Conservation (phyloP, 2,888 invertebrate species). For the Cryptophagus acutangulus region DNA sequence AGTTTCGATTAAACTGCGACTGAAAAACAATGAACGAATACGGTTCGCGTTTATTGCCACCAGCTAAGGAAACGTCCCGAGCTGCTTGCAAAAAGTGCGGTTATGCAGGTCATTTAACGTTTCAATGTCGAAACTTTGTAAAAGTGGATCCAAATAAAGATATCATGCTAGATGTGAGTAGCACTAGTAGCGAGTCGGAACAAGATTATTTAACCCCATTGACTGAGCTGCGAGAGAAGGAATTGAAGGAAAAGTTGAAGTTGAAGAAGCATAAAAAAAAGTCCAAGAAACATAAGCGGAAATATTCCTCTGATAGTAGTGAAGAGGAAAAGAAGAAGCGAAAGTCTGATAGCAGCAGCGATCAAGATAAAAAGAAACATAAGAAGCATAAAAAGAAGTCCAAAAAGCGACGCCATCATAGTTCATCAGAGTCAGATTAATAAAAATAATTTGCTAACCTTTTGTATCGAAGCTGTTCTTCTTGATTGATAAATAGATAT, state of each 20-base stretch:
- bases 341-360: constrained; percentile 22
- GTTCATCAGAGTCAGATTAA: constrained; percentile 15
- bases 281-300: constrained; percentile 46
- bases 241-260: constrained; percentile 65
- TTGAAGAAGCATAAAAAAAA: constrained; percentile 58
- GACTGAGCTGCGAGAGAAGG: constrained; percentile 72
- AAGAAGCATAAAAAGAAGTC: constrained; percentile 45
- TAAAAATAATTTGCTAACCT: too few relatives aligned
- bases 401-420: constrained; percentile 31
- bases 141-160: constrained; percentile 92
- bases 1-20: too few relatives aligned
- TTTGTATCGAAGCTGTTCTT: too few relatives aligned
- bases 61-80: constrained; percentile 65
- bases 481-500: too few relatives aligned
- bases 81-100: constrained; percentile 94
- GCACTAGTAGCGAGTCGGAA: constrained; percentile 86
- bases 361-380: constrained; percentile 31
- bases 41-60: constrained; percentile 51
- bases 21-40: constrained; percentile 38
- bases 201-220: constrained; percentile 78
- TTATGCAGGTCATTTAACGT: constrained; percentile 92
- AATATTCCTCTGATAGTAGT: constrained; percentile 31
- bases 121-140: constrained; percentile 92
- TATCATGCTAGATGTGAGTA: constrained; percentile 87
- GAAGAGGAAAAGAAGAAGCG: constrained; percentile 26